Conservation (phyloP, 2,113 vertebrate genomes). For the Malaclemys terrapin region DNA sequence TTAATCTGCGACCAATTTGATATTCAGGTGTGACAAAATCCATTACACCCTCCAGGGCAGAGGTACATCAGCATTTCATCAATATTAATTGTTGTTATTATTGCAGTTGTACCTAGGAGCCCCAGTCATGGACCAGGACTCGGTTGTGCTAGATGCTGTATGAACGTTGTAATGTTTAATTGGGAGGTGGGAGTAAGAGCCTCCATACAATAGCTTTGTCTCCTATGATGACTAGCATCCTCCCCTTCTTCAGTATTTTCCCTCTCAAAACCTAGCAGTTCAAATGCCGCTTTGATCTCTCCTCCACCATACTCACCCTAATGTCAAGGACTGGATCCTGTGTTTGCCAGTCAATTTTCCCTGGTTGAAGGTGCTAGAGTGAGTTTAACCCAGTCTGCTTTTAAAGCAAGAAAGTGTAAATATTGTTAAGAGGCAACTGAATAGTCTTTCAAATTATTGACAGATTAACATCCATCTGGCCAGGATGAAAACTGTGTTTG, state of each 20-base stretch:
- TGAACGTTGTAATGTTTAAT: background rate
- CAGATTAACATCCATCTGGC: background rate
- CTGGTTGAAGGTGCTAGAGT: conserved; percentile 9
- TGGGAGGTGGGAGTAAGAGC: background rate
- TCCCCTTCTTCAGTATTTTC: background rate
- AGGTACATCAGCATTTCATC: background rate
- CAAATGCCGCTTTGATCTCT: background rate
- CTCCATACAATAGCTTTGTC: background rate
- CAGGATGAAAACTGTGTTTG: background rate
- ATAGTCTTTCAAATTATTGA: background rate
- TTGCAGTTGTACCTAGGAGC: background rate
- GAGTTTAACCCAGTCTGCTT: conserved; percentile 9
- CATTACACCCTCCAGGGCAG: background rate
- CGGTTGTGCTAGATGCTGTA: background rate
- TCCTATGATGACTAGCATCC: background rate
- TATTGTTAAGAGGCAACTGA: conserved; percentile 4
- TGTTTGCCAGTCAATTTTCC: conserved; percentile 45
- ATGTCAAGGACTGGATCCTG: background rate
- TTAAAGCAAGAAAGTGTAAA: conserved; percentile 12
- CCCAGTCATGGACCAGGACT: background rate
- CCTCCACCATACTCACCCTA: conserved; percentile 40
- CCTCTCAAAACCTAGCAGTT: conserved; percentile 4
- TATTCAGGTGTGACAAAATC: rapidly evolving
- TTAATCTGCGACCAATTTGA: background rate
- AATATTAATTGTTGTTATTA: background rate